A percentile compares a stretch with the other conserved stretches of the same genome.
Conservation (phyloP, 2,888 invertebrate species). For the Eudasyphora cyanicolor region DNA sequence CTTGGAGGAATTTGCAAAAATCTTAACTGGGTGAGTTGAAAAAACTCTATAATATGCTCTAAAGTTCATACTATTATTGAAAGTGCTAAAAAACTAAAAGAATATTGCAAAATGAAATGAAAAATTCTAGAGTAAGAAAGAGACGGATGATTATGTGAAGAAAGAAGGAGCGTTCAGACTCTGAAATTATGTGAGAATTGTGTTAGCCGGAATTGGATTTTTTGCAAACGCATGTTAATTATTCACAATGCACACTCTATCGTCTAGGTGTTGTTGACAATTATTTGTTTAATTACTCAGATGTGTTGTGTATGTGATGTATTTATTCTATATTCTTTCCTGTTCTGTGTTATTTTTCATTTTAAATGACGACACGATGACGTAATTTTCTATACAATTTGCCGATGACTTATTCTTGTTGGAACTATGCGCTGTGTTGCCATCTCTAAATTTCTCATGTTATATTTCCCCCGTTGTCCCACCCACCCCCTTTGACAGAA, state of each 20-base stretch:
- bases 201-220: conserved; percentile 49
- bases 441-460: conserved; percentile 45
- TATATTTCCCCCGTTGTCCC: background rate
- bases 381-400: conserved; percentile 63
- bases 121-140: conserved; percentile 12
- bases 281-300: background rate
- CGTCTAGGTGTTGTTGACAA: background rate
- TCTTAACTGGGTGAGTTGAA: conserved; percentile 55
- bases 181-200: conserved; percentile 50
- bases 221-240: background rate
- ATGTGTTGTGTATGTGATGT: background rate
- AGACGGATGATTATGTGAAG: conserved; percentile 13
- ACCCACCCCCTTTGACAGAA: background rate
- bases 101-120: conserved; percentile 41
- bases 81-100: conserved; percentile 1
- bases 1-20: background rate
- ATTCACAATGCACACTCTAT: background rate
- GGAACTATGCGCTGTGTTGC: conserved; percentile 59
- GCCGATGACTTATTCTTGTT: conserved; percentile 63
- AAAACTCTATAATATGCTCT: background rate
- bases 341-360: background rate
- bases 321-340: background rate
- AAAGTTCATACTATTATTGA: background rate
- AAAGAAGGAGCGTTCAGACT: background rate
- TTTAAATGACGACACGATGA: conserved; percentile 58